A percentile compares a stretch with the other conserved stretches of the same genome.
These are phyloP conservation scores for Dilophus febrilis DNA, from an alignment of 2,888 invertebrate species.

Conservation along the genomic window DNA sequence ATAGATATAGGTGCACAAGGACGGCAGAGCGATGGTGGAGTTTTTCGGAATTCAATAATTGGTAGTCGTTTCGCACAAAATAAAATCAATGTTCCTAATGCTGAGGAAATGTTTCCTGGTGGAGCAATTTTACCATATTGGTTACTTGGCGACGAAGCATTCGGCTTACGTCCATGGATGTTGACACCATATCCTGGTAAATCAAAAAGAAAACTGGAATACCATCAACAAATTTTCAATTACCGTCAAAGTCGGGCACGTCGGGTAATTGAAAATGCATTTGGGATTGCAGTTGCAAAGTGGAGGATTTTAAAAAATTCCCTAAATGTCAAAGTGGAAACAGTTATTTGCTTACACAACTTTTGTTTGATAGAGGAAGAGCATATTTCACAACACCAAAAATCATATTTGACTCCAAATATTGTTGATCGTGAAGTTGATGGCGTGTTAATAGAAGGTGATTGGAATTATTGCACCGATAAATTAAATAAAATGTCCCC, in stretches of 20 bases:
- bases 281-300: not conserved
- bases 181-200: not conserved
- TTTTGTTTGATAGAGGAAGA: not conserved
- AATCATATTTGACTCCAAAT: too few relatives aligned
- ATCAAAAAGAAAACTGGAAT: not conserved
- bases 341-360: not conserved
- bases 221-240: not conserved
- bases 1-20: not conserved
- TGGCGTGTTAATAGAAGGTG: too few relatives aligned
- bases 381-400: too few relatives aligned
- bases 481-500: too few relatives aligned
- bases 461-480: too few relatives aligned
- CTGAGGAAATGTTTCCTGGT: not conserved
- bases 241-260: not conserved
- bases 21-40: constrained; percentile 1
- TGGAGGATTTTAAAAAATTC: not conserved
- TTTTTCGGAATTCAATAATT: not conserved
- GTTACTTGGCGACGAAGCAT: constrained; percentile 1
- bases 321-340: not conserved
- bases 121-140: not conserved
- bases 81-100: not conserved
- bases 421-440: too few relatives aligned
- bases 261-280: not conserved
- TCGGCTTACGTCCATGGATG: not conserved
- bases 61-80: not conserved